Percentiles rank a stretch among this genome's conserved stretches.
Conservation (phyloP, 2,888 invertebrate species). For the Amorpha juglandis region DNA sequence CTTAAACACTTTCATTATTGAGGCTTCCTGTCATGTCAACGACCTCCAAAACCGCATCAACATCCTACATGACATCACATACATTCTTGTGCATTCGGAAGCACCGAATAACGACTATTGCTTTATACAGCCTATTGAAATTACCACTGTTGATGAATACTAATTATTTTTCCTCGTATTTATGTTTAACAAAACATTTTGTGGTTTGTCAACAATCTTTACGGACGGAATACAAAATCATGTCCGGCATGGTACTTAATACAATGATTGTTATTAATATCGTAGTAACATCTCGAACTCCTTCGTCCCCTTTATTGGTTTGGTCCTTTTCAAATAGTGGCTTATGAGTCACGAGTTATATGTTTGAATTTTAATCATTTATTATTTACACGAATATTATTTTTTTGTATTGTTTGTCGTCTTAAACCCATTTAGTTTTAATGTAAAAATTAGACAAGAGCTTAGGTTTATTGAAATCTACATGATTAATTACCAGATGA, state of each 20-base stretch:
- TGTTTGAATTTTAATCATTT: neutral
- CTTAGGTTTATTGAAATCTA: too few species aligned
- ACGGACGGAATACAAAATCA: conserved; percentile 57
- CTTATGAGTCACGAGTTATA: neutral
- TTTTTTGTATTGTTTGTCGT: too few species aligned
- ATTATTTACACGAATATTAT: neutral
- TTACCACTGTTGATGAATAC: conserved; percentile 26
- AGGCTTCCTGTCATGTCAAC: conserved; percentile 8
- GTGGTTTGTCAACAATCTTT: conserved; percentile 60
- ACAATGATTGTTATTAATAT: conserved; percentile 42
- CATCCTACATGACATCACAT: conserved; percentile 19
- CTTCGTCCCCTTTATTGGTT: conserved; percentile 28
- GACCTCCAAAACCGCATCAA: conserved; percentile 21
- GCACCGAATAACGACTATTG: conserved; percentile 11
- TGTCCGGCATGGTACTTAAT: conserved; percentile 50
- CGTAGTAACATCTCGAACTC: conserved; percentile 32
- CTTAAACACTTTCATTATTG: conserved; percentile 18
- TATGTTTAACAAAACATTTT: conserved; percentile 35
- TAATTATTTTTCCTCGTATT: conserved; percentile 38
- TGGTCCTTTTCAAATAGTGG: neutral
- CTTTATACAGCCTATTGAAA: conserved; percentile 16
- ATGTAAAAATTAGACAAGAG: too few species aligned
- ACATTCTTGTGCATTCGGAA: conserved; percentile 21
- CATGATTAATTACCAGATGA: too few species aligned
- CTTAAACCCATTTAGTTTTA: too few species aligned